Base-by-base conservation (phyloP, 2,797 vertebrate species). In the Crax fasciolata region DNA sequence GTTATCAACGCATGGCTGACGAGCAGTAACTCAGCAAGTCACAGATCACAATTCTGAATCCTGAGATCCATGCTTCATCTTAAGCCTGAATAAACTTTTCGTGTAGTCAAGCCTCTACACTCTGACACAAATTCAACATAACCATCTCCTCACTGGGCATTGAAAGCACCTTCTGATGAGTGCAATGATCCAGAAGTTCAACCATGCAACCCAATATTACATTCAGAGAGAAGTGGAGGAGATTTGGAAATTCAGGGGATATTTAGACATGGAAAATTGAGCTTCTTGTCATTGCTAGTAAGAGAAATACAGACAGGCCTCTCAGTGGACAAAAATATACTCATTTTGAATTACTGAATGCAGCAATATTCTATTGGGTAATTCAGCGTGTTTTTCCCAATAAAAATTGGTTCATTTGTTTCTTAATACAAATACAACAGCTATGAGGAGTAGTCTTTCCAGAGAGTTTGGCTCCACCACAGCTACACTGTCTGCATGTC, bases 121-220 rank as follows among this genome's bases (percentile, higher is more conserved):
- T 71, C 19, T 19, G 46, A 9, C 24, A 63, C 3, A 15, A 61
- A 58, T 80, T 87, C 20, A 9, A 54, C 13, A 10, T 7, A 32
- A 17, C 25, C 7, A 3, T 27, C 20, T 73, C 25, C 23, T 92
- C 43, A 20, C 11, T 46, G 43, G 74, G 41, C 63, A 39, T 6
- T 5, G 1, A 87, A 89, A 87, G n/a, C 30, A 44, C 49, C 15
- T 70, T 87, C 79, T 51, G 68, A 46, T 74, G 49, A 93, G 19
- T 91, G 78, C 92, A 89, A 94, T 32, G 54, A 67, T 80, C 44
- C 62, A 87, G 68, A 63, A 58, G 13, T 71, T 87, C 65, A 87
- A 7, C 35, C 30, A 2, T 54, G 51, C 65, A 80, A 68, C 41
- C 39, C 23, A 73, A 27, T 70, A 76, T 49, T 81, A 57, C 28